These are phyloP conservation scores for Actinopyga echinites DNA, from an alignment of 53 echinoderm and acorn worm genomes.

Conservation along the genomic window DNA sequence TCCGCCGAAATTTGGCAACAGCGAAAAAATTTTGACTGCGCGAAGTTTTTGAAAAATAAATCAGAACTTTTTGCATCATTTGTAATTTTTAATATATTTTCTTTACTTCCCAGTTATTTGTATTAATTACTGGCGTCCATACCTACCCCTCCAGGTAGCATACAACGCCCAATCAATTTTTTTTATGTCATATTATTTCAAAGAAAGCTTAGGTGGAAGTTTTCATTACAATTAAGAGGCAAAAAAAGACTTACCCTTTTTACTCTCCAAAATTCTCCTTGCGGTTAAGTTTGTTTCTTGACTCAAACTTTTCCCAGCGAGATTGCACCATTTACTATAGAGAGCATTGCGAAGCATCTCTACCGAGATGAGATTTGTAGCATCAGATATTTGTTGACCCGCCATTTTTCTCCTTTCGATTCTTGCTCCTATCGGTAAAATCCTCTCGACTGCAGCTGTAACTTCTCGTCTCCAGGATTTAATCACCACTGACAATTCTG, in stretches of 20 bases:
- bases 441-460: constrained; percentile 32
- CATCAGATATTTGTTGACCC: constrained; percentile 21
- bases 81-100: too few relatives aligned
- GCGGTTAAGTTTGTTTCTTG: constrained; percentile 78
- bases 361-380: constrained; percentile 79
- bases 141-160: too few relatives aligned
- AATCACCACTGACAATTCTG: constrained; percentile 49
- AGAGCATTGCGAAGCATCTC: constrained; percentile 97
- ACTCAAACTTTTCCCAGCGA: constrained; percentile 82
- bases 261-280: constrained; percentile 82
- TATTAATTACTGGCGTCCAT: too few relatives aligned
- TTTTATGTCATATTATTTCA: too few relatives aligned
- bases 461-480: neutral
- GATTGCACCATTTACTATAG: constrained; percentile 98
- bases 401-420: constrained; percentile 18
- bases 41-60: neutral
- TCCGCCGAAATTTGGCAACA: constrained; percentile 7
- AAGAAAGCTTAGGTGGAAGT: too few relatives aligned
- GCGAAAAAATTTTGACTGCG: neutral
- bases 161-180: too few relatives aligned
- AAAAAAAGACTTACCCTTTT: constrained; percentile 73
- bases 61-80: neutral
- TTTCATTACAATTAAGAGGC: too few relatives aligned
- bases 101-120: too few relatives aligned
- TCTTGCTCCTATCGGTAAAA: constrained; percentile 7